Evolutionary conservation across 2,113 vertebrate genomes (phyloP).

Genomic region (Nothoprocta pentlandii): DNA sequence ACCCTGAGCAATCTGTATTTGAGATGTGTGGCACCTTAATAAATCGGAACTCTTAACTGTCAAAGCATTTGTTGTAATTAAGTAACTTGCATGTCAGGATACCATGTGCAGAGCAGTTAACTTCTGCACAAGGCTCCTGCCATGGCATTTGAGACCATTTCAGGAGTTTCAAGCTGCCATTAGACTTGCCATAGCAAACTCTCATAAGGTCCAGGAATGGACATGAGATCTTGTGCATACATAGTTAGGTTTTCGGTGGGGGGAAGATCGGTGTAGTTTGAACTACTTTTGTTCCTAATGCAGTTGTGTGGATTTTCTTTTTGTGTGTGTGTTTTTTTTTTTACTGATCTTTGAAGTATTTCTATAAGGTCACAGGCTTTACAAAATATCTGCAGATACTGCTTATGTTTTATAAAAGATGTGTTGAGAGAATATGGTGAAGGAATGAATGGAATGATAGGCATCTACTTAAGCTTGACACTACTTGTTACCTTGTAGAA

Average conservation of each 20-base stretch:
- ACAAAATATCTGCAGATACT: constrained; percentile 1
- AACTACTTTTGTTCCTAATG: not conserved
- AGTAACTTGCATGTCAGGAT: not conserved
- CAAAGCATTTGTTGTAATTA: not conserved
- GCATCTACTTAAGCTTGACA: constrained; percentile 16
- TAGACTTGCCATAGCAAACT: not conserved
- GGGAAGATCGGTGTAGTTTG: not conserved
- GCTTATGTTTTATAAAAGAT: not conserved
- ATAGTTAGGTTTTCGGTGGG: not conserved
- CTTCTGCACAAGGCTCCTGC: not conserved
- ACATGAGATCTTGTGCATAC: not conserved
- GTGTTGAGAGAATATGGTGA: constrained; percentile 5
- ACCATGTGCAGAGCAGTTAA: not conserved
- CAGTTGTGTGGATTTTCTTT: not conserved
- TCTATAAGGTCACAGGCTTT: not conserved
- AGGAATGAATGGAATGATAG: constrained; percentile 49
- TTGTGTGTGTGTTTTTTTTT: not conserved
- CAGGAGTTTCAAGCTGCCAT: not conserved
- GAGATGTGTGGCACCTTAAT: not conserved
- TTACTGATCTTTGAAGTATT: not conserved
- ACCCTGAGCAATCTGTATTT: not conserved
- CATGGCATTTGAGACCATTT: not conserved
- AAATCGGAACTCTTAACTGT: not conserved
- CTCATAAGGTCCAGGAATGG: not conserved
- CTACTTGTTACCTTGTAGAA: constrained; percentile 25